A percentile compares a stretch with the other conserved stretches of the same genome.
These are phyloP conservation scores for Serripes groenlandicus DNA, from an alignment of 2,888 invertebrate genomes.

Conservation along the genomic window DNA sequence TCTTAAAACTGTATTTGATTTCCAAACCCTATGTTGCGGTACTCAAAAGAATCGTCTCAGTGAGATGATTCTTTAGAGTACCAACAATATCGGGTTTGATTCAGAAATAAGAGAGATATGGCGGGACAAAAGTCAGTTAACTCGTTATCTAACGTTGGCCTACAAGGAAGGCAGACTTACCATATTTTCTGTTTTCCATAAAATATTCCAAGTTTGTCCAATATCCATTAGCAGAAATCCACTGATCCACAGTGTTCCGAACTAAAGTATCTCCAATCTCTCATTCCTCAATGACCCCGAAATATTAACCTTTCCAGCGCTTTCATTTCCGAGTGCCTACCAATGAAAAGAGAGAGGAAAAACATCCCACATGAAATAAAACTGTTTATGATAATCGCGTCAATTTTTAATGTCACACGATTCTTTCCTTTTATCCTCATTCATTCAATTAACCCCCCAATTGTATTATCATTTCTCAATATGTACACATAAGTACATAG, in stretches of 20 bases:
- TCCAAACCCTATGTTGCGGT: too few species aligned
- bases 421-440: neutral
- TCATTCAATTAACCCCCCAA: neutral
- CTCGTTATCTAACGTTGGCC: neutral
- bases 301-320: conserved; percentile 2
- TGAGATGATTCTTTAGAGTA: too few species aligned
- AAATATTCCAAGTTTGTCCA: conserved; percentile 12
- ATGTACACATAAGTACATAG: too few species aligned
- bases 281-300: neutral
- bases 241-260: conserved; percentile 3
- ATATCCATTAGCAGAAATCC: conserved; percentile 25
- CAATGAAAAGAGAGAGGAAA: conserved; percentile 14
- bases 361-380: conserved; percentile 14
- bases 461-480: neutral
- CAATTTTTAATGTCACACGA: too few species aligned
- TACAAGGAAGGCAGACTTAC: neutral
- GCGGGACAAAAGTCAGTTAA: too few species aligned
- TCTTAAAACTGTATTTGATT: too few species aligned
- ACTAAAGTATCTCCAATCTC: neutral
- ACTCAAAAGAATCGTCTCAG: too few species aligned
- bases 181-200: conserved; percentile 17
- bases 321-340: neutral
- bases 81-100: too few species aligned
- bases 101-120: too few species aligned
- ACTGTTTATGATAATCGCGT: conserved; percentile 10